Conservation (phyloP, 2,113 vertebrate species). For the Leuciscus idus region DNA sequence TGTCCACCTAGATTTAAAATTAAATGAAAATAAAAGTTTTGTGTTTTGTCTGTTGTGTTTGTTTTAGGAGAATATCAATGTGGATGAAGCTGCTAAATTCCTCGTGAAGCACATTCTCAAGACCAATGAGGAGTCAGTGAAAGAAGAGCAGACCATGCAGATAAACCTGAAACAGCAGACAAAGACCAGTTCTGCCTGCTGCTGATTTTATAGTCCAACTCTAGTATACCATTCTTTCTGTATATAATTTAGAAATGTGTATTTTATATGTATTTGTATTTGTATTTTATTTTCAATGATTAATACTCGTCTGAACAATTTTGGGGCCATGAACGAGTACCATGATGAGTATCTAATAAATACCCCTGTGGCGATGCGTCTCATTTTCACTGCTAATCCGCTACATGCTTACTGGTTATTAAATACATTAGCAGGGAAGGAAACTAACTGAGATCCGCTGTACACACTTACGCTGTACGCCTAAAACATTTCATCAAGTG, state of each 20-base stretch:
- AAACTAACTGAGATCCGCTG: constrained; percentile 47
- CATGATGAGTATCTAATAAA: constrained; percentile 63
- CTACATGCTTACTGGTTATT: constrained; percentile 61
- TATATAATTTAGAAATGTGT: background rate
- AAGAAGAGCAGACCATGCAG: constrained; percentile 63
- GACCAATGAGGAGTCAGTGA: constrained; percentile 73
- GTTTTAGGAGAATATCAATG: constrained; percentile 83
- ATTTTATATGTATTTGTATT: background rate
- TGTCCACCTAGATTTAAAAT: no score
- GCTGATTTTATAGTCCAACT: background rate
- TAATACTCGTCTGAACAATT: background rate
- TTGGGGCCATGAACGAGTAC: background rate
- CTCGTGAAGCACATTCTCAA: constrained; percentile 85
- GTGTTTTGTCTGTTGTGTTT: background rate
- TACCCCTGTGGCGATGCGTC: constrained; percentile 62
- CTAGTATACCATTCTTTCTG: background rate
- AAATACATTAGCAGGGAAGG: constrained; percentile 67
- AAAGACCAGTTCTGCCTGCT: background rate
- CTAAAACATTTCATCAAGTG: constrained; percentile 7
- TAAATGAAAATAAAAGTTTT: background rate
- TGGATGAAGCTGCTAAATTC: constrained; percentile 84
- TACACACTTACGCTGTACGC: constrained; percentile 1
- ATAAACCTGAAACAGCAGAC: background rate
- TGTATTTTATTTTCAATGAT: constrained; percentile 12
- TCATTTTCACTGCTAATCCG: constrained; percentile 61